Percentiles rank a stretch among this genome's conserved stretches.
Evolutionary conservation across 2,888 invertebrate genomes (phyloP).

Genomic region (Alitta virens): DNA sequence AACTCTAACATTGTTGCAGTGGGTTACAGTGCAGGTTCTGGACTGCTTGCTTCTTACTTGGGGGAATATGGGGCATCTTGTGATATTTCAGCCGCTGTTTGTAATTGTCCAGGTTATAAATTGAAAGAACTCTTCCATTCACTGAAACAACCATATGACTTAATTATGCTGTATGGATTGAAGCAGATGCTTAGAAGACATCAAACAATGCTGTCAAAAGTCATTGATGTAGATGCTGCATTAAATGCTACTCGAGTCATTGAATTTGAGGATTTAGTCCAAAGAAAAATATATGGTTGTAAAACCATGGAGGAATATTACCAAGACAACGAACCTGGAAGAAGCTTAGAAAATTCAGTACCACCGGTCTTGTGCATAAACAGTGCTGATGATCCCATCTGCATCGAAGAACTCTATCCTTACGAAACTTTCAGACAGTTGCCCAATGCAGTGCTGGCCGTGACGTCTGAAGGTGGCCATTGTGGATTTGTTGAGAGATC

Average conservation of each 20-base stretch:
- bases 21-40: slow-evolving; percentile 42
- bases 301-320: slow-evolving; percentile 40
- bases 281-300: slow-evolving; percentile 36
- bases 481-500: slow-evolving; percentile 46
- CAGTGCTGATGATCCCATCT: slow-evolving; percentile 48
- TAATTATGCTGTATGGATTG: slow-evolving; percentile 33
- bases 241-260: slow-evolving; percentile 35
- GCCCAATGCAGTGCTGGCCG: slow-evolving; percentile 46
- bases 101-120: slow-evolving; percentile 46
- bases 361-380: slow-evolving; percentile 48
- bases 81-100: slow-evolving; percentile 38
- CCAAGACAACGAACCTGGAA: slow-evolving; percentile 47
- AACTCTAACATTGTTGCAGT: slow-evolving; percentile 36
- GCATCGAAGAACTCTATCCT: slow-evolving; percentile 35
- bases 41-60: slow-evolving; percentile 43
- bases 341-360: slow-evolving; percentile 49
- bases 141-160: slow-evolving; percentile 38
- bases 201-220: slow-evolving; percentile 33
- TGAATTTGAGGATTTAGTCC: slow-evolving; percentile 41
- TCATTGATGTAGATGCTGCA: slow-evolving; percentile 36
- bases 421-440: slow-evolving; percentile 45
- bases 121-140: slow-evolving; percentile 18
- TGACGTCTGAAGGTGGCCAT: slow-evolving; percentile 49
- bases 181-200: slow-evolving; percentile 37
- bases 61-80: slow-evolving; percentile 48